Evolutionary conservation across 2,113 vertebrate genomes (phyloP).

Genomic region (Rhynchomys soricoides): DNA sequence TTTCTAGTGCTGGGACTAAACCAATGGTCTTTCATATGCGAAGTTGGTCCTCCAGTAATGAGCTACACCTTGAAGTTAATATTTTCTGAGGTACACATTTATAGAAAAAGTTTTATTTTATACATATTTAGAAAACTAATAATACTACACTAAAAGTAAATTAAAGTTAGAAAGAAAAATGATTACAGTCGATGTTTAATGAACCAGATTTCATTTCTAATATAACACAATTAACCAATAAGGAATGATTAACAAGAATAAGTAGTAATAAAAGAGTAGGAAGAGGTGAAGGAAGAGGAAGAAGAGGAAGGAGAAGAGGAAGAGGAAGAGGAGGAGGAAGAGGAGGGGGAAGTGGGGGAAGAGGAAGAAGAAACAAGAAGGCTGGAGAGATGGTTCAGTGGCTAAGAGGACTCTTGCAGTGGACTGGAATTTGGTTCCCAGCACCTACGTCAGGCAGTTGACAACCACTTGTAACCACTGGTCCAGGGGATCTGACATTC

Average conservation of each 20-base stretch:
- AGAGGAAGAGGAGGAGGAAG: rapidly evolving
- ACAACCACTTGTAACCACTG: not conserved
- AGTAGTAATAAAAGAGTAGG: not conserved
- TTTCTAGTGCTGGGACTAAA: not conserved
- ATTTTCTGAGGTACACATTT: not conserved
- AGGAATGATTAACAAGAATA: not conserved
- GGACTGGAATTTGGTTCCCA: not conserved
- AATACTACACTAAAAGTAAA: not conserved
- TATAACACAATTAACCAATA: not conserved
- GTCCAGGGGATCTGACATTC: too few relatives aligned
- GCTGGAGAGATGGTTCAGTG: not conserved
- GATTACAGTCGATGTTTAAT: not conserved
- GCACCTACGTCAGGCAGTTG: not conserved
- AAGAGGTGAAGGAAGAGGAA: not conserved
- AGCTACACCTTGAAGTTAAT: not conserved
- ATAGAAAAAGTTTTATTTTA: not conserved
- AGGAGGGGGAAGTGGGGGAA: too few relatives aligned
- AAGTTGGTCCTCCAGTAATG: not conserved
- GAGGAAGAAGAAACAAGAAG: not conserved
- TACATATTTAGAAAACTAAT: not conserved
- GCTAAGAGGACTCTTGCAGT: not conserved
- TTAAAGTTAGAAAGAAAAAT: not conserved
- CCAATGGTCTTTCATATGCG: not conserved
- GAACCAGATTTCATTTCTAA: not conserved
- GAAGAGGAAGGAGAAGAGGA: rapidly evolving